These are phyloP conservation scores for Sitobion miscanthi DNA, from an alignment of 1,140 invertebrate species.

Conservation along the genomic window DNA sequence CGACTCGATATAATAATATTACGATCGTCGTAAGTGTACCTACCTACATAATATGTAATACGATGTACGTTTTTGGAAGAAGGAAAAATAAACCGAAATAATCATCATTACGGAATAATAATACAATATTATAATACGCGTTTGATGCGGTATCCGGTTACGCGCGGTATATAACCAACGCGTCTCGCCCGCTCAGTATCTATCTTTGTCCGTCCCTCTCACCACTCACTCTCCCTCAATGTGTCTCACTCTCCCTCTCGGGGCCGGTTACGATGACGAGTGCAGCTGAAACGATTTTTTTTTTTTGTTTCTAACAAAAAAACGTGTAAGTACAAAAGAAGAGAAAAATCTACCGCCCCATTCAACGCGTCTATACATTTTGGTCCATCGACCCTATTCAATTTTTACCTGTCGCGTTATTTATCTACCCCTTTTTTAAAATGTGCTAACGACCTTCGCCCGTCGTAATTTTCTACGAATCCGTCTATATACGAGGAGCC, in stretches of 20 bases:
- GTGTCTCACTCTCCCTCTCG: neutral
- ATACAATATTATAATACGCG: conserved; percentile 11
- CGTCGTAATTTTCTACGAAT: neutral
- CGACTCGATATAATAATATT: neutral
- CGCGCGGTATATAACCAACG: neutral
- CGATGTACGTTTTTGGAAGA: neutral
- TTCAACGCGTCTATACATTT: neutral
- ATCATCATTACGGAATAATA: conserved; percentile 9
- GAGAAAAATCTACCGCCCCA: conserved; percentile 35
- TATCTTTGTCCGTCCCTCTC: neutral
- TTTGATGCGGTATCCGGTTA: conserved; percentile 32
- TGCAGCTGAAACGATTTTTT: conserved; percentile 54
- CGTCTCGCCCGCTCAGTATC: neutral
- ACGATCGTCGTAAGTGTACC: neutral
- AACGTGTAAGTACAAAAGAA: conserved; percentile 20
- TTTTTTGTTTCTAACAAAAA: conserved; percentile 35
- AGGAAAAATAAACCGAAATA: conserved; percentile 14
- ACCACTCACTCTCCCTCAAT: neutral
- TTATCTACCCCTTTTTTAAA: conserved; percentile 40
- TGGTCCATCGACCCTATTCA: conserved; percentile 54
- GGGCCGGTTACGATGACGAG: neutral
- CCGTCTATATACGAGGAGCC: neutral
- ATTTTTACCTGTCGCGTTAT: conserved; percentile 46
- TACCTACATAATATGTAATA: neutral
- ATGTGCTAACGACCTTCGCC: conserved; percentile 39